These are phyloP conservation scores for Drosophila virilis DNA, from an alignment of 1,140 invertebrate species.

Conservation along the genomic window DNA sequence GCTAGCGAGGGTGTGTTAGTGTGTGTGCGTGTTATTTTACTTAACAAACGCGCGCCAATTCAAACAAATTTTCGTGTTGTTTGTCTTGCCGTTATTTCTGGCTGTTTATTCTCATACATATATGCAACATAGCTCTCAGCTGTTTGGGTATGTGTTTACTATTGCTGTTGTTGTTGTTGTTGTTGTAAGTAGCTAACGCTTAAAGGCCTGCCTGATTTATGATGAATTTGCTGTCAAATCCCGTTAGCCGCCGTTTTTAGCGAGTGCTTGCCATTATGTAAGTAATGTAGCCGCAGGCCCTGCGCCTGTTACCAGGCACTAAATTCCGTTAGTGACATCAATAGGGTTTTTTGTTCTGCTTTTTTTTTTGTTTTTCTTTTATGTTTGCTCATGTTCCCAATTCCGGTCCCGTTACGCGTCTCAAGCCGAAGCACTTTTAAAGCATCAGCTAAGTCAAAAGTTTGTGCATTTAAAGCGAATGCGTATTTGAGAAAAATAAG, in stretches of 20 bases:
- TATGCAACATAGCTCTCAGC: slow-evolving; percentile 52
- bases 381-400: slow-evolving; percentile 11
- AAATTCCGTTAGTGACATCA: slow-evolving; percentile 29
- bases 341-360: slow-evolving; percentile 11
- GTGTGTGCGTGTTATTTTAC: slow-evolving; percentile 4
- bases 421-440: background rate
- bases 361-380: background rate
- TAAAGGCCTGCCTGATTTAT: slow-evolving; percentile 56
- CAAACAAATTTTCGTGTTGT: slow-evolving; percentile 26
- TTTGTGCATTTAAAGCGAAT: too few relatives aligned
- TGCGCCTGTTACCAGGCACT: slow-evolving; percentile 43
- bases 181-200: slow-evolving; percentile 4
- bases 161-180: background rate
- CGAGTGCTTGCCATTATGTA: slow-evolving; percentile 32
- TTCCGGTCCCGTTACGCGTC: background rate
- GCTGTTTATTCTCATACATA: slow-evolving; percentile 20
- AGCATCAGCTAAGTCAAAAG: background rate
- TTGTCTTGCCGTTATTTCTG: slow-evolving; percentile 10
- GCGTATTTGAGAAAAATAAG: too few relatives aligned
- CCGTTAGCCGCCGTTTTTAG: slow-evolving; percentile 19
- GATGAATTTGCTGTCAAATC: slow-evolving; percentile 17
- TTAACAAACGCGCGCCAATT: slow-evolving; percentile 36
- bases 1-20: background rate
- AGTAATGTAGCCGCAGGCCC: slow-evolving; percentile 23
- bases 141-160: slow-evolving; percentile 33